A percentile compares a stretch with the other conserved stretches of the same genome.
Evolutionary conservation across 1,140 invertebrate species (phyloP).

Genomic region (Hyposmocoma kahamanoa): DNA sequence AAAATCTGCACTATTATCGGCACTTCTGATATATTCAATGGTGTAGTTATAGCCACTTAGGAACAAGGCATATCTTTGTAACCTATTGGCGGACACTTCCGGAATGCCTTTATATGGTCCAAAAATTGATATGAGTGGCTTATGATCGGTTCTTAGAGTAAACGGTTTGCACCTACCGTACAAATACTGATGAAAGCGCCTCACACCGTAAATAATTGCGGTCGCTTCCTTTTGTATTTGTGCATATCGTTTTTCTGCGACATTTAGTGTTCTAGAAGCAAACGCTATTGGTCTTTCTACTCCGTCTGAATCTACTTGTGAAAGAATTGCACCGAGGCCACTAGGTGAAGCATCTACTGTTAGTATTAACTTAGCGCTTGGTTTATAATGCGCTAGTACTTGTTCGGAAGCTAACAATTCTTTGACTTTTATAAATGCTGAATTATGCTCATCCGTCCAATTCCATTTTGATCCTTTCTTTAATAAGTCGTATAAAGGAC

Average conservation of each 20-base stretch:
- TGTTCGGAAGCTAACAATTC: constrained; percentile 19
- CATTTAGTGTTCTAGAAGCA: constrained; percentile 45
- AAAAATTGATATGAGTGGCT: neutral
- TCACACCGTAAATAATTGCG: constrained; percentile 50
- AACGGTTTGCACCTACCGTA: neutral
- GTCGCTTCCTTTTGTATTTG: constrained; percentile 51
- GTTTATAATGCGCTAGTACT: constrained; percentile 43
- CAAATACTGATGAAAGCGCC: constrained; percentile 35
- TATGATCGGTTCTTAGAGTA: neutral
- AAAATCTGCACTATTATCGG: constrained; percentile 9
- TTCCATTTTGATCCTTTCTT: constrained; percentile 17
- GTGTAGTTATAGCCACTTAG: neutral
- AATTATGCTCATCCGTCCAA: constrained; percentile 19
- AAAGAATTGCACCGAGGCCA: constrained; percentile 28
- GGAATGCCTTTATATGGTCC: neutral
- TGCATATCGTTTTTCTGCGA: constrained; percentile 27
- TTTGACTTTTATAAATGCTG: constrained; percentile 25
- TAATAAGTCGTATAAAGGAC: constrained; percentile 17
- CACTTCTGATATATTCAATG: constrained; percentile 3
- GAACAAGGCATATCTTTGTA: neutral
- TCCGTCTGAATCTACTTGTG: constrained; percentile 16
- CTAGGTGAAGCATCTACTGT: constrained; percentile 26
- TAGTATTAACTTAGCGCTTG: constrained; percentile 30
- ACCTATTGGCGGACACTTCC: neutral
- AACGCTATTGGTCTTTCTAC: constrained; percentile 43